These are phyloP conservation scores for Myiothlypis chrysogaster DNA, from an alignment of 2,797 vertebrate genomes.

Conservation along the genomic window DNA sequence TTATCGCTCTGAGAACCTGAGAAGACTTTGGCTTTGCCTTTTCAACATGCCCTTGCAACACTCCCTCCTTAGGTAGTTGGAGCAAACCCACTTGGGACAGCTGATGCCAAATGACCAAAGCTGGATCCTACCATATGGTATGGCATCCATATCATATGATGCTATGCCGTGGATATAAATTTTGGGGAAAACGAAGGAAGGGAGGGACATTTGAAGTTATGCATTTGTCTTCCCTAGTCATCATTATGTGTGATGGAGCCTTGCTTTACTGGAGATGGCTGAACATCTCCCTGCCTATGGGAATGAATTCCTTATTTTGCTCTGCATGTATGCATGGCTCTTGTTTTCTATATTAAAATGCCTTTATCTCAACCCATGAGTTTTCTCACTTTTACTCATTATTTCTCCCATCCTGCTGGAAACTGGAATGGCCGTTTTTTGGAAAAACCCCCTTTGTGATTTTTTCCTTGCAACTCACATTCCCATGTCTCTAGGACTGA, in stretches of 20 bases:
- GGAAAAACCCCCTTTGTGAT: not conserved
- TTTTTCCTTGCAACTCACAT: not conserved
- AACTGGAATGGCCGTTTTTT: not conserved
- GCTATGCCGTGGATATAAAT: not conserved
- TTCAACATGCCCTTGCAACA: not conserved
- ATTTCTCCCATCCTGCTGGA: not conserved
- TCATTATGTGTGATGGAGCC: fast-evolving
- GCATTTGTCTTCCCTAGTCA: not conserved
- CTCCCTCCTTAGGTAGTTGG: not conserved
- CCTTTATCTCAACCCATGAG: not conserved
- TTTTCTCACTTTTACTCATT: not conserved
- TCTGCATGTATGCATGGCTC: not conserved
- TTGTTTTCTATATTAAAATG: not conserved
- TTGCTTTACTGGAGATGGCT: not conserved
- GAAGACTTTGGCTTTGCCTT: not conserved
- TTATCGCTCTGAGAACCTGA: not conserved
- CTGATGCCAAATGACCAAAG: not conserved
- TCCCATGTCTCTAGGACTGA: not conserved
- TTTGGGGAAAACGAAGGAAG: not conserved
- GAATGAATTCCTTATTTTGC: not conserved
- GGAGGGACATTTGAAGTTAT: not conserved
- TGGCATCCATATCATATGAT: too few relatives aligned
- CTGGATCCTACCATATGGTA: not conserved
- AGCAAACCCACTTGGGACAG: not conserved
- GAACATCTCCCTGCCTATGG: not conserved